phyloP scores from a whole-genome alignment of 2,113 vertebrate species.

The Ophiodon elongatus region DNA sequence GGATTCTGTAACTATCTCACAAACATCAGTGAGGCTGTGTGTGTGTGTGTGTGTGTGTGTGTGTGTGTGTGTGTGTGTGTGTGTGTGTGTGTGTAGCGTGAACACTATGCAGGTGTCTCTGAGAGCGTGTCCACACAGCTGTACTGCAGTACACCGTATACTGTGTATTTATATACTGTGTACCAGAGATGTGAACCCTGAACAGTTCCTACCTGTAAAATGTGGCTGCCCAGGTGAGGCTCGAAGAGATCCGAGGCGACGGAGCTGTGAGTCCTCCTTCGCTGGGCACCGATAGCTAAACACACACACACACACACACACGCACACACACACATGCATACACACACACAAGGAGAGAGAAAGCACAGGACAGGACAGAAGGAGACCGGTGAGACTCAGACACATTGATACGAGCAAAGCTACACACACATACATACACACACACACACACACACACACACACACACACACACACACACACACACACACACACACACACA shows the following conservation, averaged over 20 bases:
- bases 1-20: no score
- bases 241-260: slow-evolving; percentile 96
- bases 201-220: slow-evolving; percentile 93
- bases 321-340: slow-evolving; percentile 45
- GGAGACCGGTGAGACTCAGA: slow-evolving; percentile 82
- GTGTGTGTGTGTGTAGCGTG: no score
- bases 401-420: slow-evolving; percentile 81
- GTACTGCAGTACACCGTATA: no score
- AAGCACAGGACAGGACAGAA: slow-evolving; percentile 82
- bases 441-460: slow-evolving; percentile 20
- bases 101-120: no score
- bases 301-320: slow-evolving; percentile 61
- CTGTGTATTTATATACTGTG: no score
- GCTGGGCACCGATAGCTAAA: slow-evolving; percentile 95
- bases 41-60: no score
- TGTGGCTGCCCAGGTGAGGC: slow-evolving; percentile 98
- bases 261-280: slow-evolving; percentile 93
- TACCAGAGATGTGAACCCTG: no score
- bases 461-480: slow-evolving; percentile 40
- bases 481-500: slow-evolving; percentile 35
- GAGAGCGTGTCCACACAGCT: no score
- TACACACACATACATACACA: slow-evolving; percentile 46
- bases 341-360: slow-evolving; percentile 60
- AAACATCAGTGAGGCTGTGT: no score
- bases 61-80: no score